Evolutionary conservation across 2,888 invertebrate species (phyloP).

Genomic region (Elysia crispata): DNA sequence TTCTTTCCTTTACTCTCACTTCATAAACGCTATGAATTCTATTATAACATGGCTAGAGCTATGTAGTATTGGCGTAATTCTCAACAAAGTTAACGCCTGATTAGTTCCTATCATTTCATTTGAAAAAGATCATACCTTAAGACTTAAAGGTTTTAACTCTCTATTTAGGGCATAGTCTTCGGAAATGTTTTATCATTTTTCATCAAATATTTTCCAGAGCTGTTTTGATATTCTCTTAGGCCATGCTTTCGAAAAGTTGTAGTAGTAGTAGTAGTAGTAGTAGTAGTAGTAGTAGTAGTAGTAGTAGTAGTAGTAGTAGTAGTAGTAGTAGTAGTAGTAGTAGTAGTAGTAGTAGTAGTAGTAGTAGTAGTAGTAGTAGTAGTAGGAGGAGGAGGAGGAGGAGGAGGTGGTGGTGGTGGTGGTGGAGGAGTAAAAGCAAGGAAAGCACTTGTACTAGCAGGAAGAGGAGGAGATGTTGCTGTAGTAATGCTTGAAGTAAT

Average conservation of each 20-base stretch:
- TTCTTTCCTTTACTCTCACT: no score
- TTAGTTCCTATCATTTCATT: no score
- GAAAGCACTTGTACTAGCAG: neutral
- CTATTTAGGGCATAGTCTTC: no score
- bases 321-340: slow-evolving; percentile 6
- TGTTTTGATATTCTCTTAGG: no score
- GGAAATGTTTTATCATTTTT: no score
- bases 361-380: neutral
- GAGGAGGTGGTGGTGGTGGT: neutral
- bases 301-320: neutral
- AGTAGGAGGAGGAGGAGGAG: slow-evolving; percentile 22
- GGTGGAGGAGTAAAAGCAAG: neutral
- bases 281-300: neutral
- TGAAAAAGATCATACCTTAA: no score
- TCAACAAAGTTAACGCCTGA: no score
- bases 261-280: slow-evolving; percentile 13
- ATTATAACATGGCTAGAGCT: no score
- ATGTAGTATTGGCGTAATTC: no score
- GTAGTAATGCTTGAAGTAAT: neutral
- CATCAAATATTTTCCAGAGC: no score
- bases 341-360: slow-evolving; percentile 30
- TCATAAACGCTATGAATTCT: no score
- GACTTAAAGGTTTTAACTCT: no score
- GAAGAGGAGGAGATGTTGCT: neutral
- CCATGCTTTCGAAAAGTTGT: slow-evolving; percentile 13